A percentile compares a stretch with the other conserved stretches of the same genome.
Conservation (phyloP, 2,888 invertebrate species). For the Heliconius charithonia region DNA sequence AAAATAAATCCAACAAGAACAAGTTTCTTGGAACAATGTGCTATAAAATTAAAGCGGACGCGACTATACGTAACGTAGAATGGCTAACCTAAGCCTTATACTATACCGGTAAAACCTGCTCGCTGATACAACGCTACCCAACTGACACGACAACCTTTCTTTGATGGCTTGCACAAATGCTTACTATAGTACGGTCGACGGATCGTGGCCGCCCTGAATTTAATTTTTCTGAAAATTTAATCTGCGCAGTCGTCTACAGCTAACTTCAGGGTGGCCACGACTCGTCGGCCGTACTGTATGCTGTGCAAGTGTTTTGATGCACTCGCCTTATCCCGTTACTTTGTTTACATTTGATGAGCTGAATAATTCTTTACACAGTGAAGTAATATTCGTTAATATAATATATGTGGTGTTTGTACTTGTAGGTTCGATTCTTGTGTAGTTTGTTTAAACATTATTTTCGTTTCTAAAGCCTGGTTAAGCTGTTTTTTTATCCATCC, state of each 20-base stretch:
- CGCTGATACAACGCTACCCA: constrained; percentile 37
- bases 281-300: too few relatives aligned
- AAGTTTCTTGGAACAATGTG: constrained; percentile 46
- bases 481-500: not conserved
- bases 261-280: too few relatives aligned
- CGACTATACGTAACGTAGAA: constrained; percentile 42
- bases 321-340: constrained; percentile 15
- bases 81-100: constrained; percentile 42
- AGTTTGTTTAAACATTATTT: not conserved
- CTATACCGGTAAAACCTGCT: constrained; percentile 45
- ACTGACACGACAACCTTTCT: constrained; percentile 31
- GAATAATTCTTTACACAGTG: too few relatives aligned
- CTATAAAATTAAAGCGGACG: constrained; percentile 46
- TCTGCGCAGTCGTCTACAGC: too few relatives aligned
- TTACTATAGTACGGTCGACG: not conserved
- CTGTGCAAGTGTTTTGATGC: constrained; percentile 10
- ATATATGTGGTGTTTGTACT: not conserved
- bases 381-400: not conserved
- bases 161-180: not conserved
- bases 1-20: constrained; percentile 37
- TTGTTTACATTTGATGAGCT: not conserved
- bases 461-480: not conserved
- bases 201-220: too few relatives aligned
- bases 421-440: not conserved
- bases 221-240: too few relatives aligned